Base-by-base conservation (phyloP, 2,797 vertebrate genomes). In the Allobates femoralis region DNA sequence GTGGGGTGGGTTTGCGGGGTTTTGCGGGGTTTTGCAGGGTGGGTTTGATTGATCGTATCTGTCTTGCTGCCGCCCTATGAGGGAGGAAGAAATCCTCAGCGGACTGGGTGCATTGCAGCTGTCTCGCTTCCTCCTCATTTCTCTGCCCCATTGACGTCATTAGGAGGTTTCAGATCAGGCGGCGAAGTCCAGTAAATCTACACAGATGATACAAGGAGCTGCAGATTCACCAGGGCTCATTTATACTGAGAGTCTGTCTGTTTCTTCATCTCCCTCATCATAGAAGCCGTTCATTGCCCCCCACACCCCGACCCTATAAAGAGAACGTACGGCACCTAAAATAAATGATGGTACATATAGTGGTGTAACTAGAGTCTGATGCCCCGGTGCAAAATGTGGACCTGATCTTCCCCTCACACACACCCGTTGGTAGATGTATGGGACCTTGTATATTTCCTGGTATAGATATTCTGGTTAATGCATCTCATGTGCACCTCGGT, bases 61-160 rank as follows among this genome's bases (percentile, higher is more conserved):
- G 90, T 90, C 91, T 90, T 90, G 14, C 89, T 90, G 91, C 93
- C 92, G 89, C 91, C 91, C 91, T 74, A 89, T 83, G 90, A 91
- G 92, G 88, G 91, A 89, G 89, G 91, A 90, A 91, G 88, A 90
- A 91, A 89, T n/a, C 86, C 91, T 90, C 90, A 64, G 88, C 83
- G 75, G 91, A 90, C 85, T 69, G 87, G 89, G 90, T 83, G 90
- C 91, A 87, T 62, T 85, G 91, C 93, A 91, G 93, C 91, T 89
- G 92, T 88, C 92, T 91, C 85, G 23, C 55, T 81, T 85, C 81
- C 90, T 91, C 92, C 93, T 90, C 89, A 26, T 93, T 93, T 89
- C 89, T 84, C 92, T 73, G 90, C 86, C 90, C 91, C 89, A 92
- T 91, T 94, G 94, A 95, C 92, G 94, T 95, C 94, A 95, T 81